Base-by-base conservation (phyloP, 2,888 invertebrate genomes). In the Pandemis corylana region DNA sequence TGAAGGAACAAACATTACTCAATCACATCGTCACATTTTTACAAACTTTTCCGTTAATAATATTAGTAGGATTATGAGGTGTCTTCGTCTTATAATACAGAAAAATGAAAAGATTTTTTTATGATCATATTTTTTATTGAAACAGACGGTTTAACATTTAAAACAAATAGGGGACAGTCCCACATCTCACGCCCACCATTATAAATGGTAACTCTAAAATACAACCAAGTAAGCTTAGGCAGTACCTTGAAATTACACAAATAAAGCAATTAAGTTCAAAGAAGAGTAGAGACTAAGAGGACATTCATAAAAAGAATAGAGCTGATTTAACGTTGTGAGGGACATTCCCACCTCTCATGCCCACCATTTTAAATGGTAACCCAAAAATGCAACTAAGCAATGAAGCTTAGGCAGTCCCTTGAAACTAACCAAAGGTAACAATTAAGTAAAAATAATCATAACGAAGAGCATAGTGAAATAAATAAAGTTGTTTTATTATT, bases 331-430 rank as follows among this genome's bases (percentile, higher is more conserved):
- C 28, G 28, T 36, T 36, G 28, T 36, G 28, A 49, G 64, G 61
- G 69, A 74, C 74, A 53, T 15, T 28, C 65, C 69, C 69, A 53
- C 65, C 73, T n/a, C 71, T 53, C 74, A 61, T 61, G 1, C 66
- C 74, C 74, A 66, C 74, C 70, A 74, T 66, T 69, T n/a, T 44
- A 59, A 74, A 61, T 70, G 69, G 69, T 51, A 69, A 28, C 67
- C 49, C 42, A 20, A 62, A 20, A 72, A 72, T 72, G 72, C 72
- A 28, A 72, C 72, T 68, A 72, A 63, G 36, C 53, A 67, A 44
- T 53, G 72, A 67, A 72, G 67, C 53, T 63, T 68, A 68, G 72
- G 62, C 72, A 28, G 28, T 53, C 67, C 53, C 41, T 36, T 36
- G 2, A 7, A 49, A 44, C 5, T 46, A 7, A 0, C 15, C 7